A percentile compares a stretch with the other conserved stretches of the same genome.
These are phyloP conservation scores for Tenualosa ilisha DNA, from an alignment of 2,797 vertebrate species.

Conservation along the genomic window DNA sequence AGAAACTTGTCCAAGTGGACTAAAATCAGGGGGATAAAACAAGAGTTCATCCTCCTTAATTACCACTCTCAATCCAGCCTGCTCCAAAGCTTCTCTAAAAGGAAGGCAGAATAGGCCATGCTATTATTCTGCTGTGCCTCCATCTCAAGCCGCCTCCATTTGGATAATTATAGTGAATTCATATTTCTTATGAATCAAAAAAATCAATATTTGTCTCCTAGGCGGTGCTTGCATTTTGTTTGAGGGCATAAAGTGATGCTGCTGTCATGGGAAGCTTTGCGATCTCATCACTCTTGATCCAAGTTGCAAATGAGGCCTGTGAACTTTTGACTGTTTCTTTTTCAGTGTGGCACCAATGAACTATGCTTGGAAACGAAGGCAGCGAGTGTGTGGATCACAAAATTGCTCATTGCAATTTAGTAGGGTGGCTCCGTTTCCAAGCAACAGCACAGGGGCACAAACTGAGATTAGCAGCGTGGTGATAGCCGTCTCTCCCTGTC, in stretches of 20 bases:
- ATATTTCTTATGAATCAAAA: neutral
- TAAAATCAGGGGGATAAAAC: neutral
- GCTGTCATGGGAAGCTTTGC: neutral
- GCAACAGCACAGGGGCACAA: slow-evolving; percentile 52
- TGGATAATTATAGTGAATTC: neutral
- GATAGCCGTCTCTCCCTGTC: slow-evolving; percentile 25
- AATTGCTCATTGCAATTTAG: slow-evolving; percentile 60
- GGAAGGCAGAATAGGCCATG: neutral
- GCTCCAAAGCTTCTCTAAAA: neutral
- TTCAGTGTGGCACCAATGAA: slow-evolving; percentile 21
- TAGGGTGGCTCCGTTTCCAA: slow-evolving; percentile 55
- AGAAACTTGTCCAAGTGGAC: neutral
- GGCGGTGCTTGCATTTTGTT: neutral
- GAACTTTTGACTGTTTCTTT: slow-evolving; percentile 29
- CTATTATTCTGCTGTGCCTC: neutral
- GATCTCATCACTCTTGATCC: slow-evolving; percentile 7
- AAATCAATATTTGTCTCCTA: neutral
- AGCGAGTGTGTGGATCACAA: slow-evolving; percentile 52
- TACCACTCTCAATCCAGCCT: neutral
- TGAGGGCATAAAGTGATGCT: neutral
- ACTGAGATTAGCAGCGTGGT: slow-evolving; percentile 45
- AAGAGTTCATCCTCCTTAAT: neutral
- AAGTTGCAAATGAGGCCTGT: neutral
- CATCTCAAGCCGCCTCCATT: slow-evolving; percentile 1
- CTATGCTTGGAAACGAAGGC: slow-evolving; percentile 39